A percentile compares a stretch with the other conserved stretches of the same genome.
These are phyloP conservation scores for Podabrus alpinus DNA, from an alignment of 2,888 invertebrate genomes.

Conservation along the genomic window DNA sequence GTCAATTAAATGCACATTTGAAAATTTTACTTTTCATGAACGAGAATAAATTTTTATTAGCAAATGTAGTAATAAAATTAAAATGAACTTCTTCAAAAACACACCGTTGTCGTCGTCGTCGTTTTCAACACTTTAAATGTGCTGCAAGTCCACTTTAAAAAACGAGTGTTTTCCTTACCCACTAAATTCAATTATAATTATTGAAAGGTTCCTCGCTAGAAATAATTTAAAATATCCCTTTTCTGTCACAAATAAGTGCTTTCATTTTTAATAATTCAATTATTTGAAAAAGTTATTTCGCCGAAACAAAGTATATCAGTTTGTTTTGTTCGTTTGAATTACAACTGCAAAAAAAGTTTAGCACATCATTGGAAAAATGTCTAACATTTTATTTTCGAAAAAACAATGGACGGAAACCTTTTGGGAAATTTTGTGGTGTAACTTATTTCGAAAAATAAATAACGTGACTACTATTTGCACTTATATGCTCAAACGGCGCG, in stretches of 20 bases:
- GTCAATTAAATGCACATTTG: background rate
- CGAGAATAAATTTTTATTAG: background rate
- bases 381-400: too few relatives aligned
- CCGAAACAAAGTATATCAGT: background rate
- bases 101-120: background rate
- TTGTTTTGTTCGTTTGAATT: background rate
- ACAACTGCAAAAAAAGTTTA: too few relatives aligned
- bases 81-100: background rate
- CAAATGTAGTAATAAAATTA: background rate
- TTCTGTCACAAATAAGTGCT: background rate
- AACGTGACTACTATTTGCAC: too few relatives aligned
- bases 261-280: background rate
- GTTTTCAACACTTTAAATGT: background rate
- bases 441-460: background rate
- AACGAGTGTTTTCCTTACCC: background rate
- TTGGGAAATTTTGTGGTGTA: background rate
- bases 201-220: background rate
- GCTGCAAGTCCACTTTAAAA: background rate
- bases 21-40: background rate
- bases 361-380: too few relatives aligned
- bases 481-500: too few relatives aligned
- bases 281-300: background rate
- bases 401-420: too few relatives aligned
- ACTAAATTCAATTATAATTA: background rate
- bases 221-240: background rate